Evolutionary conservation across 2,797 vertebrate genomes (phyloP).

Genomic region (Gymnoscopelus braueri): DNA sequence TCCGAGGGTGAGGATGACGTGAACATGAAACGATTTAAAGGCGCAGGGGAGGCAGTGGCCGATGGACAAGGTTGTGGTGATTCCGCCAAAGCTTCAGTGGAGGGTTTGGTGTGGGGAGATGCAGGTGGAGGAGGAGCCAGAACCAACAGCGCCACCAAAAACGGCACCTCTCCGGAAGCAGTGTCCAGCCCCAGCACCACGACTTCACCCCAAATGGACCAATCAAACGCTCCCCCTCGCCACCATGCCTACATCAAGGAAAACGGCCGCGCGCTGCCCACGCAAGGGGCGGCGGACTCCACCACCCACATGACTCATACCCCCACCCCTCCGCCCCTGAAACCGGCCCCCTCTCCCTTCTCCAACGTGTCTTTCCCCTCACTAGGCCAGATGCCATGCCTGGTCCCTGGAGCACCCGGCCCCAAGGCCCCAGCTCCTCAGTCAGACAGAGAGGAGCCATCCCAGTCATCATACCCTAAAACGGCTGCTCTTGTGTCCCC

Average conservation of each 20-base stretch:
- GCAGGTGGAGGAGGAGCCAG: conserved; percentile 62
- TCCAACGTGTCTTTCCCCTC: conserved; percentile 86
- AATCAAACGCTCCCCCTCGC: conserved; percentile 74
- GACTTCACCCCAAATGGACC: conserved; percentile 83
- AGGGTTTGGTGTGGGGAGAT: conserved; percentile 85
- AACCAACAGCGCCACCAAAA: conserved; percentile 78
- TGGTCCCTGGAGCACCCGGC: conserved; percentile 79
- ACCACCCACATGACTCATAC: conserved; percentile 71
- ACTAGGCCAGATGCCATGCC: conserved; percentile 84
- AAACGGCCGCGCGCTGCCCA: conserved; percentile 89
- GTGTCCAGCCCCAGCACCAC: conserved; percentile 60
- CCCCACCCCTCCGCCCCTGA: conserved; percentile 81
- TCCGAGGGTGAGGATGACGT: conserved; percentile 92
- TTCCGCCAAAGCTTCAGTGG: conserved; percentile 81
- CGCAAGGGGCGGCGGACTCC: conserved; percentile 87
- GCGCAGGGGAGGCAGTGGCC: conserved; percentile 77
- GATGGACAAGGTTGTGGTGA: conserved; percentile 83
- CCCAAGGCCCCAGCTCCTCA: conserved; percentile 70
- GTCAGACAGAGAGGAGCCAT: conserved; percentile 83
- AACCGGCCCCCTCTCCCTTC: conserved; percentile 88
- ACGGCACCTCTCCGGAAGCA: conserved; percentile 68
- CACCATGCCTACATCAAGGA: conserved; percentile 89
- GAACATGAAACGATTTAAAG: conserved; percentile 94
- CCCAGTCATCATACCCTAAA: conserved; percentile 80
- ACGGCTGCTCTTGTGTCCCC: conserved; percentile 84